A percentile compares a stretch with the other conserved stretches of the same genome.
Evolutionary conservation across 2,888 invertebrate species (phyloP).

Genomic region (Macaria notata): DNA sequence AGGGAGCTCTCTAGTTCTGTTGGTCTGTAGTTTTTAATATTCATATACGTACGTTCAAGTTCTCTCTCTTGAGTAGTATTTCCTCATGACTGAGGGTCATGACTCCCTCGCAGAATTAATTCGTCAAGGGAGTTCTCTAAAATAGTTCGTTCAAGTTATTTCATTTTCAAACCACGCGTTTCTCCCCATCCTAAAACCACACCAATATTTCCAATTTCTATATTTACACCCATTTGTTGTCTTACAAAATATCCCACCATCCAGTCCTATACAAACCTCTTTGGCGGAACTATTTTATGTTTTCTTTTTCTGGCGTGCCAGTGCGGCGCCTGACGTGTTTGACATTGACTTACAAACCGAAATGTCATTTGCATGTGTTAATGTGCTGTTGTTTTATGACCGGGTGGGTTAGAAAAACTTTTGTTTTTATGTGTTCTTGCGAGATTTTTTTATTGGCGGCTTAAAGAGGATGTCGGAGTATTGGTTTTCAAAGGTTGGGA

Average conservation of each 20-base stretch:
- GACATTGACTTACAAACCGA: constrained; percentile 38
- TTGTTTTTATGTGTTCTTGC: constrained; percentile 7
- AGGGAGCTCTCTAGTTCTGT: no score
- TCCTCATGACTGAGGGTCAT: no score
- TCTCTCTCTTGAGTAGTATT: no score
- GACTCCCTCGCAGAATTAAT: no score
- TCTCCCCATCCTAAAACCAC: constrained; percentile 7
- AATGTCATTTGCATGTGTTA: constrained; percentile 48
- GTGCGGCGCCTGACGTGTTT: constrained; percentile 40
- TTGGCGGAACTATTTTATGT: constrained; percentile 19
- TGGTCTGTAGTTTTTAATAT: no score
- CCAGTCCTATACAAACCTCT: constrained; percentile 36
- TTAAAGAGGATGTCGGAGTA: no score
- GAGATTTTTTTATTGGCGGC: constrained; percentile 3
- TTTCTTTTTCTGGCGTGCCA: constrained; percentile 20
- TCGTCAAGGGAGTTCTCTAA: no score
- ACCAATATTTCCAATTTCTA: neutral
- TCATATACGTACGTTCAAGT: no score
- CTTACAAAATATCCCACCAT: constrained; percentile 18
- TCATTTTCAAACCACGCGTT: no score
- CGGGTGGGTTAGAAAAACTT: constrained; percentile 22
- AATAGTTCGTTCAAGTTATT: no score
- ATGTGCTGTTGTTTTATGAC: constrained; percentile 33
- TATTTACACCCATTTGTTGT: constrained; percentile 20
- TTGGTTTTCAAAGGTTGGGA: no score